Conservation (phyloP, 2,888 invertebrate genomes). For the Lithophane ornitopus region DNA sequence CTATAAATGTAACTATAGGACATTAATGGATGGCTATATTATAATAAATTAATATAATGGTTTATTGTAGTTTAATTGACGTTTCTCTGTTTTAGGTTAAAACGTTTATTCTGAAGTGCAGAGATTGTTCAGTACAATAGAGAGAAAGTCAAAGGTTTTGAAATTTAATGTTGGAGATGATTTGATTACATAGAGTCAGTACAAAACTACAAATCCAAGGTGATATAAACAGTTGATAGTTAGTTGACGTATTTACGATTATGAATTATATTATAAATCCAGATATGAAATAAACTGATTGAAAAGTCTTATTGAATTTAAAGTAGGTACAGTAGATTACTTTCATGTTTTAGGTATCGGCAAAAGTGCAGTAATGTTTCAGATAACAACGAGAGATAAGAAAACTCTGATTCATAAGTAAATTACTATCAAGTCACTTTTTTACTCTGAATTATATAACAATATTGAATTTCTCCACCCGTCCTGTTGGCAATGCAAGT, state of each 20-base stretch:
- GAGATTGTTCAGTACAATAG: slow-evolving; percentile 23
- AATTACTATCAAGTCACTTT: slow-evolving; percentile 1
- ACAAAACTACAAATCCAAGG: background rate
- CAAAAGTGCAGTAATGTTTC: background rate
- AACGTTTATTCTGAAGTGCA: slow-evolving; percentile 1
- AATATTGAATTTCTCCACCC: background rate
- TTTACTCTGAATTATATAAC: background rate
- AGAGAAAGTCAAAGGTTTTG: slow-evolving; percentile 19
- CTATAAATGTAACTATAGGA: background rate
- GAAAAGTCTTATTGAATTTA: background rate
- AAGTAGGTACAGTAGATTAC: background rate
- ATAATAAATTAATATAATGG: background rate
- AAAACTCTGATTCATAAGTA: background rate
- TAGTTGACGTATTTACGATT: background rate
- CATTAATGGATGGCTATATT: background rate
- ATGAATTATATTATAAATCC: background rate
- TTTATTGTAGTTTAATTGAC: slow-evolving; percentile 6
- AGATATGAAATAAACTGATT: background rate
- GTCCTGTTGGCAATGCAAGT: background rate
- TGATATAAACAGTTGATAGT: slow-evolving; percentile 1
- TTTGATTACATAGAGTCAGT: slow-evolving; percentile 19
- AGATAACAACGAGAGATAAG: background rate
- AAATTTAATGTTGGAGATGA: slow-evolving; percentile 18
- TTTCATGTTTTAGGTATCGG: background rate
- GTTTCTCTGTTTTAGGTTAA: slow-evolving; percentile 18